Evolutionary conservation across 2,113 vertebrate genomes (phyloP).

Genomic region (Carassius carassius): DNA sequence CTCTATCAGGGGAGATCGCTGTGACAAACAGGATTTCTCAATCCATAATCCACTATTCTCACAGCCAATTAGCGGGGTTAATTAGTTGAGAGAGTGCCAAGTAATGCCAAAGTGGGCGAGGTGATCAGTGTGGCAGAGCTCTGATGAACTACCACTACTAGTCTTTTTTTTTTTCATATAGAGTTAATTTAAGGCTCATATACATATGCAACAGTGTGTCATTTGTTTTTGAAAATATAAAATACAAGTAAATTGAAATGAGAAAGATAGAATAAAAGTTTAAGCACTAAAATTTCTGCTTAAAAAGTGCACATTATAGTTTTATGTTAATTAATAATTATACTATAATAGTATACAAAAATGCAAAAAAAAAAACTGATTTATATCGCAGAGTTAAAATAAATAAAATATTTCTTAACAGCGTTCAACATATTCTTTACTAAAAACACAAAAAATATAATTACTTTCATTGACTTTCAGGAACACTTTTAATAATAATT

Average conservation of each 20-base stretch:
- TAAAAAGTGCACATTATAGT: too few relatives aligned
- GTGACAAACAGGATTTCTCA: constrained; percentile 70
- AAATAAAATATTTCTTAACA: background rate
- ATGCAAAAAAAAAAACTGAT: background rate
- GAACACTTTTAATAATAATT: background rate
- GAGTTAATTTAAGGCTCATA: too few relatives aligned
- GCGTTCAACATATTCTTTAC: background rate
- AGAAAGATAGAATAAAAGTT: too few relatives aligned
- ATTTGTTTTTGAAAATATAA: background rate
- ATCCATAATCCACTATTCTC: constrained; percentile 62
- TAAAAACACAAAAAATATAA: background rate
- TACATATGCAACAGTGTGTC: too few relatives aligned
- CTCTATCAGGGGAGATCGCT: constrained; percentile 59
- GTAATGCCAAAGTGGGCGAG: constrained; percentile 48
- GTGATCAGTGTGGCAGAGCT: background rate
- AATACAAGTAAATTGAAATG: background rate
- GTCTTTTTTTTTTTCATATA: too few relatives aligned
- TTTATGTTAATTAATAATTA: too few relatives aligned
- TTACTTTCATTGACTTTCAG: background rate
- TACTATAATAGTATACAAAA: background rate
- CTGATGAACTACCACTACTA: background rate
- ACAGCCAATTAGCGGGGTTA: constrained; percentile 70
- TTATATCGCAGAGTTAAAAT: background rate
- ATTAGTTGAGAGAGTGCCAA: constrained; percentile 72
- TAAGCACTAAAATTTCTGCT: too few relatives aligned